Evolutionary conservation across 2,113 vertebrate species (phyloP), one percentile per base, ranked within the genome.

Genomic region (Hyla sarda): DNA sequence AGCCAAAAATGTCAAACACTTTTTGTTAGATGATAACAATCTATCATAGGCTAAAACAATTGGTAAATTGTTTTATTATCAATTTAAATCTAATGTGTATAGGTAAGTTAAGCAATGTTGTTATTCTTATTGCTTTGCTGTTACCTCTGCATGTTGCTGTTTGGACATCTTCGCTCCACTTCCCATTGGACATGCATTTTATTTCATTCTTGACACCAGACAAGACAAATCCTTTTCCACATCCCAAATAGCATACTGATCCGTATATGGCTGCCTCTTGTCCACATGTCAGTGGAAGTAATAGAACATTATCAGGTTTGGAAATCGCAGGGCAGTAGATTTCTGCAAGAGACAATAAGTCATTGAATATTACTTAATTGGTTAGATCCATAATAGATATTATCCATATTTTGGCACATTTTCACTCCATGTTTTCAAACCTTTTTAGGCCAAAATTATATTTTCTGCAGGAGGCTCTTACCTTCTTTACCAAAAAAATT

Each of bases 101-200:
- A 41, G 41, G 8, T 41, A 41, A 3, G 3, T 41, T 41, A 41
- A 41, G n/a, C n/a, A n/a, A n/a, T n/a, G n/a, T n/a, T n/a, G n/a
- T n/a, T n/a, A n/a, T n/a, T n/a, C n/a, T 69, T 34, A 7, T 10
- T 69, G 32, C 58, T 19, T 83, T 17, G 23, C 87, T 54, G 87
- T 54, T 94, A 99, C 98, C 98, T 97, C 93, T 94, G 90, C 98
- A 99, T 60, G 88, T 86, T 85, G 94, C 95, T 74, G 94, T 94
- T 84, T 96, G 91, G 87, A 96, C 87, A 89, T 92, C 92, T 87
- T 92, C 89, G 54, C 93, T 99, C 98, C 98, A 99, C 90, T 92
- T 96, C 50, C 98, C 98, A 56, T 94, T 95, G 82, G 91, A 90
- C 87, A 95, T 83, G 87, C 98, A 99, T 88, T 90, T 95, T 21